Conservation (phyloP, 2,888 invertebrate species). For the Candidula unifasciata region DNA sequence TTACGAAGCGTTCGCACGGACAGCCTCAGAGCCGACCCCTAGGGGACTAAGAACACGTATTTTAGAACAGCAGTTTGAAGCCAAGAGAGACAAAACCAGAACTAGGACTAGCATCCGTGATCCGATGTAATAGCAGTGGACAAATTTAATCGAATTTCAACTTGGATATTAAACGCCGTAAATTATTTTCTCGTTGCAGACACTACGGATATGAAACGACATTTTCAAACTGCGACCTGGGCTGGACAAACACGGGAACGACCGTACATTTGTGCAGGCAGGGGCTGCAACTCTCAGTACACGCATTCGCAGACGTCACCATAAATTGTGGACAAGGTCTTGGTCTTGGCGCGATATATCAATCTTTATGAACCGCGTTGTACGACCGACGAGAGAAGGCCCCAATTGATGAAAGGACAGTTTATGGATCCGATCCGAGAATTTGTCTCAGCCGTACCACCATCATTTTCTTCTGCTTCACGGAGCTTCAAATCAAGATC, state of each 20-base stretch:
- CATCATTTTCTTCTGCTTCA: conserved; percentile 43
- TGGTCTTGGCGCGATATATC: conserved; percentile 53
- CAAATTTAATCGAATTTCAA: conserved; percentile 13
- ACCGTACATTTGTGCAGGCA: conserved; percentile 23
- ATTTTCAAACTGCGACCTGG: neutral
- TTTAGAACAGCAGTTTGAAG: too few relatives aligned
- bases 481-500: conserved; percentile 41
- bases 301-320: conserved; percentile 44
- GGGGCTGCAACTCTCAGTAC: conserved; percentile 34
- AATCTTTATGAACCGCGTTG: conserved; percentile 57
- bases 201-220: conserved; percentile 41
- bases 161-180: conserved; percentile 41
- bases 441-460: conserved; percentile 33
- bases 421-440: conserved; percentile 53
- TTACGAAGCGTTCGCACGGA: too few relatives aligned
- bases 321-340: conserved; percentile 38
- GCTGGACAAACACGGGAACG: conserved; percentile 22
- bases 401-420: conserved; percentile 59
- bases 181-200: conserved; percentile 24
- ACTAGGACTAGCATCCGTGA: neutral
- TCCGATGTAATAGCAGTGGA: neutral
- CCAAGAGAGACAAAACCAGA: too few relatives aligned
- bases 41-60: too few relatives aligned
- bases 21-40: too few relatives aligned
- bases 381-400: conserved; percentile 46